Percentiles rank a stretch among this genome's conserved stretches.
Evolutionary conservation across 2,113 vertebrate species (phyloP).

Genomic region (Scalopus aquaticus): DNA sequence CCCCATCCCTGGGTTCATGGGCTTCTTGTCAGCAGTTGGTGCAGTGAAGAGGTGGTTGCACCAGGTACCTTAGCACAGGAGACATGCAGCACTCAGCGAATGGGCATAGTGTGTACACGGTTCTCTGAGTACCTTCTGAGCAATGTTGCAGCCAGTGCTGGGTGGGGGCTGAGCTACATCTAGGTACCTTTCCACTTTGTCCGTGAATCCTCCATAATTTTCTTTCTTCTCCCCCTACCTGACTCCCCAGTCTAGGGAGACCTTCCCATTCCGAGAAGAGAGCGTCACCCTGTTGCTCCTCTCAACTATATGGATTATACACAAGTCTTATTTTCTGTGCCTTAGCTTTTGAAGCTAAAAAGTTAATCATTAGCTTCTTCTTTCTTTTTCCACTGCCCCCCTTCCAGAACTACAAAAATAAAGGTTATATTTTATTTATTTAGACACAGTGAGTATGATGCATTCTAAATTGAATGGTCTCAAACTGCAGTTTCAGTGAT

Average conservation of each 20-base stretch:
- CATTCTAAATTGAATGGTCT: not conserved
- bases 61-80: not conserved
- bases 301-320: not conserved
- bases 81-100: rapidly evolving
- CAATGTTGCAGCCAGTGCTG: not conserved
- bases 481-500: not conserved
- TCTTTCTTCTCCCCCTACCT: not conserved
- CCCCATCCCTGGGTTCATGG: too few relatives aligned
- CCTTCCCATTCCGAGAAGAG: not conserved
- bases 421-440: not conserved
- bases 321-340: not conserved
- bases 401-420: too few relatives aligned
- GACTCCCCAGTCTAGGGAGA: not conserved
- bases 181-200: not conserved
- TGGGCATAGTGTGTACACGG: rapidly evolving
- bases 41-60: not conserved
- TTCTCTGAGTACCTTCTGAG: not conserved
- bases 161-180: not conserved
- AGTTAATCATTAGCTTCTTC: not conserved
- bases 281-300: not conserved
- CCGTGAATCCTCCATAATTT: not conserved
- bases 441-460: not conserved
- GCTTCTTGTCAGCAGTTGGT: not conserved
- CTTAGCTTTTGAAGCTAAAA: not conserved
- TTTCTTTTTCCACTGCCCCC: not conserved